Base-by-base conservation (phyloP, 1,140 invertebrate genomes). In the Macrotrachela quadricornifera region DNA sequence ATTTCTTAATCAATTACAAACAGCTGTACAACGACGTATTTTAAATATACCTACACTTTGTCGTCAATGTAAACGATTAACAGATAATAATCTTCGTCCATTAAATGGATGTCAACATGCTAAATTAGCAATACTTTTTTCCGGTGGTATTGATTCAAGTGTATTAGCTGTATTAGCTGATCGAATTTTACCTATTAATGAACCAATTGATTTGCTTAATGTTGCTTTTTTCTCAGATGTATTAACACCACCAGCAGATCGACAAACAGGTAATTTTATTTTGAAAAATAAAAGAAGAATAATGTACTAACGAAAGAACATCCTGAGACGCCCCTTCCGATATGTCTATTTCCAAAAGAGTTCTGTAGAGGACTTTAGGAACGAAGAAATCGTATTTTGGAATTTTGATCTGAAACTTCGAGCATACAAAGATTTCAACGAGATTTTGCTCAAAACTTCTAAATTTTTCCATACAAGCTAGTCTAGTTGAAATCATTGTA, bases 71-170 rank as follows among this genome's bases (percentile, higher is more conserved):
- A 30, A 30, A 30, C 21, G 21, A 30, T 30, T 8, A 30, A 30
- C 21, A 30, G 21, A 30, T 30, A 30, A 8, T 4, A 30, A 4
- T 4, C 21, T 45, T 13, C 44, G 13, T 8, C 4, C 37, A 10
- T 40, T 14, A 50, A 13, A 42, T 11, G 43, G 45, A 8, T 73
- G 71, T 63, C 53, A 56, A 49, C 85, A 90, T 71, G 72, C 81
- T 16, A 80, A 80, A 67, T 70, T 85, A 41, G 85, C 80, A 38
- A 69, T 95, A 56, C 71, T 92, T 58, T 96, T 94, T 74, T 95
- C 88, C 60, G 90, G 90, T 51, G 91, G 91, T 30, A 71, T 96
- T 13, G 91, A 96, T 71, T 95, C 88, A 45, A 79, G 84, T 30
- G 76, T 94, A 59, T 69, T 96, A 56, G 81, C 88, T 38, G 72